Evolutionary conservation across 2,113 vertebrate species (phyloP), one percentile per base, ranked within the genome.

Genomic region (Crotalus tigris): DNA sequence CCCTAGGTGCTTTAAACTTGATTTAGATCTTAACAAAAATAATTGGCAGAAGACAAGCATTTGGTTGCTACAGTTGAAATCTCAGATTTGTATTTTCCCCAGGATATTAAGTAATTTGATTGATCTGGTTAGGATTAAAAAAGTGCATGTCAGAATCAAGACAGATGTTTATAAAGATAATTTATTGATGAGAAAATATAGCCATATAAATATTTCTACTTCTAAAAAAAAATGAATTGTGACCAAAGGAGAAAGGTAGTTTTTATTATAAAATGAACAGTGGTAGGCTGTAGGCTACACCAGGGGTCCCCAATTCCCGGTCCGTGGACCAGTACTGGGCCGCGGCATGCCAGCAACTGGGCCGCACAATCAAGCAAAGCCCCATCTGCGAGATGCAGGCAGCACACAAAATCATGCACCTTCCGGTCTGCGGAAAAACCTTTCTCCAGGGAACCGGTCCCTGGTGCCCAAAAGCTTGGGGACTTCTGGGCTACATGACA

Each of bases 201-300:
- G 15, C 46, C 15, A 92, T 49, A 3, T 87, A 39, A 91, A 87
- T 13, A 29, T 7, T 24, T 61, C 87, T 96, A 94, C 93, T 95
- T 92, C 0, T 93, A 90, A 0, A 85, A 24, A 19, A 57, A 49
- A 51, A 4, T 19, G 51, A 24, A 6, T 12, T 24, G 26, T 53
- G 5, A 46, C 29, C 46, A 29, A 6, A 49, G 89, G 39, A 6
- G 26, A 33, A 57, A 57, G 33, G 2, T 75, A 15, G 24, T 13
- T 59, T 24, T 64, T 49, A 24, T 90, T 26, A 46, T 61, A 49
- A 61, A 44, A 26, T 55, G 9, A 88, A 8, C 3, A n/a, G 15
- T 21, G 23, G 3, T 85, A 12, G 51, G 21, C 10, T 64, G 49
- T 17, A 69, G 61, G 29, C 17, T n/a, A 23, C 12, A 23, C 2